Conservation (phyloP, 2,888 invertebrate species). For the Nemoura dubitans region DNA sequence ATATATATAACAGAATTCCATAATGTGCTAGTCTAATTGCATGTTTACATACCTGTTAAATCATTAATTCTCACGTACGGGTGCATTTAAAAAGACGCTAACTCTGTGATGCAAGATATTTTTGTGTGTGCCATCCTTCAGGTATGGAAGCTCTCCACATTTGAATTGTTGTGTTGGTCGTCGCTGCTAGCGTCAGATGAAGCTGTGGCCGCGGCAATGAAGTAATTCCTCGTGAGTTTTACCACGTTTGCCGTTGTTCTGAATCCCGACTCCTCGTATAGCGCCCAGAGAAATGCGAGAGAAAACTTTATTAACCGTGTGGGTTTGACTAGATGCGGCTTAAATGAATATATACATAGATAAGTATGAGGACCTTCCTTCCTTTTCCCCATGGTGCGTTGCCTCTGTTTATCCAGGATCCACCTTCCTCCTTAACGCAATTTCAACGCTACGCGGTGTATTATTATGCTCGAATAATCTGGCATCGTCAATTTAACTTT, state of each 20-base stretch:
- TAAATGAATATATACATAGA: conserved; percentile 7
- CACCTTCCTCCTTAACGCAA: neutral
- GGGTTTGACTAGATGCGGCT: conserved; percentile 4
- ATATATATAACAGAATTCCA: neutral
- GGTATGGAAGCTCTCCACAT: neutral
- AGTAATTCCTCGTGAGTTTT: neutral
- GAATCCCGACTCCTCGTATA: neutral
- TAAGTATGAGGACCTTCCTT: neutral
- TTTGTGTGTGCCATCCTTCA: neutral
- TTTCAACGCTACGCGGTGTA: neutral
- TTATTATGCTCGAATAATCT: neutral
- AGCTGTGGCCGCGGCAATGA: neutral
- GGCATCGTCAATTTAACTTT: neutral
- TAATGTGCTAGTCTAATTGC: too few relatives aligned
- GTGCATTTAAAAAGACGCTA: too few relatives aligned
- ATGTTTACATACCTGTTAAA: too few relatives aligned
- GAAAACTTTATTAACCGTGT: neutral
- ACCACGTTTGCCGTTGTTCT: neutral
- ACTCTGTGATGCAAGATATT: neutral
- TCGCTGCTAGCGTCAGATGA: neutral
- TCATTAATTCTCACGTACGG: too few relatives aligned
- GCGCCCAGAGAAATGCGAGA: neutral
- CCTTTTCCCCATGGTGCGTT: neutral
- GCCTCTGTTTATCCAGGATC: neutral
- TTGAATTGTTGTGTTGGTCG: neutral